Percentiles rank a stretch among this genome's conserved stretches.
These are phyloP conservation scores for Parasteatoda tepidariorum DNA, from an alignment of 1,140 invertebrate species.

Conservation along the genomic window DNA sequence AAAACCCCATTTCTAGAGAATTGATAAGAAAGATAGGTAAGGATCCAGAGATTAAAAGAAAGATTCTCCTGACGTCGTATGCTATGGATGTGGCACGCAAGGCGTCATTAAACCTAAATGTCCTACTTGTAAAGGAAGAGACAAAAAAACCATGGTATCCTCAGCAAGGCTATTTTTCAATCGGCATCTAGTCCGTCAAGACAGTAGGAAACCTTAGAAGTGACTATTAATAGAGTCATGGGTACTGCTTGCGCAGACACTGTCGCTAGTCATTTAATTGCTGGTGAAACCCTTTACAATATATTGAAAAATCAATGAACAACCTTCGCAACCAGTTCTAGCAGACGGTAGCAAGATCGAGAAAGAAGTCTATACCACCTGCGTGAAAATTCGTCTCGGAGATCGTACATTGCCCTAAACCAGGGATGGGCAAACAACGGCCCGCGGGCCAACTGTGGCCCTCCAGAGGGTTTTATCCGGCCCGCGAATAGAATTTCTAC, in stretches of 20 bases:
- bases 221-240: not conserved
- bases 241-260: not conserved
- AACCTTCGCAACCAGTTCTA: not conserved
- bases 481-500: no score
- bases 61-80: not conserved
- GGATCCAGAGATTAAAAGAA: not conserved
- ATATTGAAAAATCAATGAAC: not conserved
- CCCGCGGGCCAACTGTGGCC: no score
- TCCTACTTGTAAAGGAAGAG: no score
- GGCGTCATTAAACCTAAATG: no score
- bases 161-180: no score
- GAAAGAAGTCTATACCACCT: not conserved
- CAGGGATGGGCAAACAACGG: no score
- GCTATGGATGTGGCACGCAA: no score
- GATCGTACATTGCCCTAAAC: not conserved
- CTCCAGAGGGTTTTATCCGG: no score
- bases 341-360: not conserved
- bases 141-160: no score
- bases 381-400: not conserved
- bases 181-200: no score
- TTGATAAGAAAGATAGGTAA: no score
- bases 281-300: not conserved
- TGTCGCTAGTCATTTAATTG: not conserved
- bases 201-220: no score
- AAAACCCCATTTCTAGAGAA: not conserved